These are phyloP conservation scores for Onthophagus sagittarius DNA, from an alignment of 2,888 invertebrate species.

Conservation along the genomic window DNA sequence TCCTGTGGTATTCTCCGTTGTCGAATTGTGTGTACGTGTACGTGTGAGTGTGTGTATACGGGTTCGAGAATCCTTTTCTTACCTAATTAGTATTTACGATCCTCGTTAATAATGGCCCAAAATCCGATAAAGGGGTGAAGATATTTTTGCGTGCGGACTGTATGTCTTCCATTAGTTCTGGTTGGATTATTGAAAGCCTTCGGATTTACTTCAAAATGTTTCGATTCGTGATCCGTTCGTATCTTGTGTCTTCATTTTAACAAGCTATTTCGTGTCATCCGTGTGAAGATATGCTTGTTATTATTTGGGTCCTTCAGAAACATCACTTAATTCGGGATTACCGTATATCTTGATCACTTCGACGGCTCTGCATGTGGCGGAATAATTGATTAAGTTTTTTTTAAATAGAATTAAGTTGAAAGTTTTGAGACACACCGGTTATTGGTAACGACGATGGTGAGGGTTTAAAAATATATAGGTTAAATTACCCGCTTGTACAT, in stretches of 20 bases:
- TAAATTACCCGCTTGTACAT: neutral
- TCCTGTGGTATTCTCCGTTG: conserved; percentile 6
- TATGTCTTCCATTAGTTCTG: neutral
- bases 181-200: neutral
- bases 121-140: neutral
- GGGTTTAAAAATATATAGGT: neutral
- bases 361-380: no score
- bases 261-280: no score
- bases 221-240: neutral
- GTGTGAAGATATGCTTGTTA: no score
- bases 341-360: no score
- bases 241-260: no score
- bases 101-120: neutral
- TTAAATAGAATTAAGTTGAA: no score
- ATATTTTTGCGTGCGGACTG: neutral
- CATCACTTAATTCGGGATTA: no score
- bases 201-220: neutral
- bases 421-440: neutral
- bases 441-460: neutral
- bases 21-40: neutral
- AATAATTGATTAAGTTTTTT: no score
- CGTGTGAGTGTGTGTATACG: no score
- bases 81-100: conserved; percentile 9
- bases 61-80: neutral
- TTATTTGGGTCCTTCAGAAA: no score